phyloP scores from a whole-genome alignment of 2,888 invertebrate genomes.

The Thalpophila matura region DNA sequence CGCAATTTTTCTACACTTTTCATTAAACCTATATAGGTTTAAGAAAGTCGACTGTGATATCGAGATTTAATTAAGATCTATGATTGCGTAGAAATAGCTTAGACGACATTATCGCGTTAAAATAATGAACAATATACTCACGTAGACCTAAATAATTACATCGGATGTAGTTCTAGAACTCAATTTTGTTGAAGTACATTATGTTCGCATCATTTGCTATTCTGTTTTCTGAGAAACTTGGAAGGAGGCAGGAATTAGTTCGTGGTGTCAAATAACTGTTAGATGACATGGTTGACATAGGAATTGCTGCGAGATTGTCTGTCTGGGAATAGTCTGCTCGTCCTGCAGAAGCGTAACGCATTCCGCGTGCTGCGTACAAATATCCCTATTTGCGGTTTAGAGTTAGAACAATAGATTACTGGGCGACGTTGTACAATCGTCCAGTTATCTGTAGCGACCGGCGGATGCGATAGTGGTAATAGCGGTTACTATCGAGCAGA shows the following conservation, averaged over 20 bases:
- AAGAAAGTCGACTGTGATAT: constrained; percentile 58
- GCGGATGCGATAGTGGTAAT: constrained; percentile 88
- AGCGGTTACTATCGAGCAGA: constrained; percentile 81
- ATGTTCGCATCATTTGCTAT: constrained; percentile 45
- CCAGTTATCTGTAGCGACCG: constrained; percentile 74
- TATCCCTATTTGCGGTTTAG: constrained; percentile 68
- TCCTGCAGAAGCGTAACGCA: constrained; percentile 29
- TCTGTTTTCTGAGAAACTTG: constrained; percentile 52
- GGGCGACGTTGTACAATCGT: constrained; percentile 71
- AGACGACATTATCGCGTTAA: constrained; percentile 66
- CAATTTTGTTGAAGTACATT: constrained; percentile 36
- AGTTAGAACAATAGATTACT: constrained; percentile 84
- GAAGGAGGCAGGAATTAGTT: constrained; percentile 40
- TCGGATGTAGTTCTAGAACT: constrained; percentile 53
- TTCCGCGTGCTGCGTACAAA: constrained; percentile 65
- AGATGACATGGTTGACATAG: constrained; percentile 63
- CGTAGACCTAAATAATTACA: constrained; percentile 60
- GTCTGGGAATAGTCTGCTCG: constrained; percentile 71
- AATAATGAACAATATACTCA: constrained; percentile 64
- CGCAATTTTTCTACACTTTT: constrained; percentile 44
- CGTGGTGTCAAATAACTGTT: constrained; percentile 66
- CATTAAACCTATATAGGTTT: constrained; percentile 60
- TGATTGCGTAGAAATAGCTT: constrained; percentile 65
- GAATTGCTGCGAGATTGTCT: constrained; percentile 64
- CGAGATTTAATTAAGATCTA: constrained; percentile 65